Base-by-base conservation (phyloP, 2,797 vertebrate species). In the Erpetoichthys calabaricus region DNA sequence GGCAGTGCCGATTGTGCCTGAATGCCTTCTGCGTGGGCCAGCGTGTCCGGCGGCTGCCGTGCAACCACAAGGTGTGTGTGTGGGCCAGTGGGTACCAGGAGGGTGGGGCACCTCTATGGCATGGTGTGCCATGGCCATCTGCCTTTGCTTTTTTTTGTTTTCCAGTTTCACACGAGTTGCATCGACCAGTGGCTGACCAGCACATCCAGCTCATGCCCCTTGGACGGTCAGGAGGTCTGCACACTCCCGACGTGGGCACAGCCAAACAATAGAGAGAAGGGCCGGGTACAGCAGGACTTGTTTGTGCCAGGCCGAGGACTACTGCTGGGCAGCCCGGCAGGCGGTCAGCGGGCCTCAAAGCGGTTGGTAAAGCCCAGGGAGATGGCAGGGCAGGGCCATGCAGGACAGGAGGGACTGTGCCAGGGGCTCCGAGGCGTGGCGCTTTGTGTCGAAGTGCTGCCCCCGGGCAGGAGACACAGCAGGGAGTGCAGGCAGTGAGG, bases 1-100 rank as follows among this genome's bases (percentile, higher is more conserved):
- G 69, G 58, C 86, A 88, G 59, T 83, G 81, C 61, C 79, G 82
- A 42, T 66, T 84, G 57, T 89, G 86, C 65, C 64, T 89, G 68
- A 79, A 75, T 65, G 63, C 62, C 4, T 90, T 90, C 53, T 42
- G 1, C 44, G 47, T 64, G 55, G 76, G 76, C 25, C 80, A 88
- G 55, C 49, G 56, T 0, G 61, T 67, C 61, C 78, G 77, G 64
- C 60, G 64, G 45, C 73, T 88, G 10, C 80, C 82, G 5, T 88
- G 86, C 68, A 66, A 68, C 59, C 85, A 88, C 69, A 84, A 81
- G 83, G 86, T 89, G 78, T 70, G 57, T 44, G 50, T 4, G 25
- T 45, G 5, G 5, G n/a, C 52, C n/a, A 6, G 9, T 46, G 3
- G 45, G 41, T 41, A 25, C 42, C 51, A 8, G 6, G 51, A 9